Conservation (phyloP, 2,888 invertebrate species). For the Eudasyphora cyanicolor region DNA sequence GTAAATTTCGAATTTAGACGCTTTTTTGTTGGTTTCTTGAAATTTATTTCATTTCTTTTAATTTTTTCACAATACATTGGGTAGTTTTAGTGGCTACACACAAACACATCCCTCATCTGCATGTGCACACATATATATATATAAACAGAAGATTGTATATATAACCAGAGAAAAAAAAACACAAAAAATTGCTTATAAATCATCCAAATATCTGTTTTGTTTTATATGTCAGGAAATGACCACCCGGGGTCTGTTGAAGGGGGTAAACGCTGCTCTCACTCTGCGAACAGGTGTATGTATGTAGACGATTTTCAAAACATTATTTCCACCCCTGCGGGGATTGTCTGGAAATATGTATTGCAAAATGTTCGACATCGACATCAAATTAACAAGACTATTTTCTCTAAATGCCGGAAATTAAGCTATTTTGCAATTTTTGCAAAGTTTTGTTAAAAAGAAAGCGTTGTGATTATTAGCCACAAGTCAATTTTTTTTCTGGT, state of each 20-base stretch:
- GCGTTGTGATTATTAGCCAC: background rate
- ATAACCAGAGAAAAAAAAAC: background rate
- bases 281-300: slow-evolving; percentile 34
- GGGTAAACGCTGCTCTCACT: background rate
- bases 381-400: background rate
- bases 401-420: slow-evolving; percentile 12
- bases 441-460: too few species aligned
- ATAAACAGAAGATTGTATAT: background rate
- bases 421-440: background rate
- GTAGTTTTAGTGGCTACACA: slow-evolving; percentile 10
- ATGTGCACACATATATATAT: background rate
- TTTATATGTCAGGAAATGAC: background rate
- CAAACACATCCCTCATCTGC: too few species aligned
- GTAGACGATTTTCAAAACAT: background rate
- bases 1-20: background rate
- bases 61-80: background rate
- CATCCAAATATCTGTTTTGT: slow-evolving; percentile 32
- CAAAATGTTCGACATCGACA: background rate
- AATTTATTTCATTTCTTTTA: slow-evolving; percentile 24
- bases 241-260: background rate
- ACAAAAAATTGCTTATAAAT: slow-evolving; percentile 67
- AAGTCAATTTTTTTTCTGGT: background rate
- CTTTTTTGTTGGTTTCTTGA: slow-evolving; percentile 9
- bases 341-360: slow-evolving; percentile 9
- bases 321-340: background rate